These are phyloP conservation scores for Papilio polytes DNA, from an alignment of 1,140 invertebrate species.

Conservation along the genomic window DNA sequence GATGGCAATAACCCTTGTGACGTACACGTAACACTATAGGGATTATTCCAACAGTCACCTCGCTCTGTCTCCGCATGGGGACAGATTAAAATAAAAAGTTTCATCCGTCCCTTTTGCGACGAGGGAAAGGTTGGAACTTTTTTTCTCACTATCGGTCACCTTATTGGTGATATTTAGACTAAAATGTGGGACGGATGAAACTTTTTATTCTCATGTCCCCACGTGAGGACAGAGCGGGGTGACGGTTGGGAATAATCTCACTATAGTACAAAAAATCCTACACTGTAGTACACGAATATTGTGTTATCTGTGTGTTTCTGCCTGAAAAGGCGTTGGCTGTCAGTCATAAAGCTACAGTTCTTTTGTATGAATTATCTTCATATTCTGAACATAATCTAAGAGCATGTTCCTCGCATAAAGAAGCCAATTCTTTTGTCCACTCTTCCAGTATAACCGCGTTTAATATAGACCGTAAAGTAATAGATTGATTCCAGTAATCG, in stretches of 20 bases:
- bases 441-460: slow-evolving; percentile 95
- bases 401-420: slow-evolving; percentile 96
- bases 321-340: slow-evolving; percentile 57
- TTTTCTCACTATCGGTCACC: too few relatives aligned
- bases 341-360: slow-evolving; percentile 76
- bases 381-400: slow-evolving; percentile 76
- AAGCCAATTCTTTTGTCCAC: slow-evolving; percentile 96
- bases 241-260: too few relatives aligned
- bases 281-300: slow-evolving; percentile 42
- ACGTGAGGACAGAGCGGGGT: too few relatives aligned
- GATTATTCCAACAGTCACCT: too few relatives aligned
- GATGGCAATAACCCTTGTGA: background rate
- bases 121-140: too few relatives aligned
- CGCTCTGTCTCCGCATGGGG: too few relatives aligned
- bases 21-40: background rate
- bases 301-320: slow-evolving; percentile 44
- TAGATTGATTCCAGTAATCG: slow-evolving; percentile 79
- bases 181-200: too few relatives aligned
- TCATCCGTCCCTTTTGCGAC: too few relatives aligned
- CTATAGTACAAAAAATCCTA: background rate
- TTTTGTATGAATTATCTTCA: slow-evolving; percentile 68
- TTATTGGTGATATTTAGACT: too few relatives aligned
- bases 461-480: slow-evolving; percentile 68
- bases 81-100: too few relatives aligned
- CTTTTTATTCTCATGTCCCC: too few relatives aligned